Evolutionary conservation across 2,113 vertebrate species (phyloP).

Genomic region (Myrmecophaga tridactyla): DNA sequence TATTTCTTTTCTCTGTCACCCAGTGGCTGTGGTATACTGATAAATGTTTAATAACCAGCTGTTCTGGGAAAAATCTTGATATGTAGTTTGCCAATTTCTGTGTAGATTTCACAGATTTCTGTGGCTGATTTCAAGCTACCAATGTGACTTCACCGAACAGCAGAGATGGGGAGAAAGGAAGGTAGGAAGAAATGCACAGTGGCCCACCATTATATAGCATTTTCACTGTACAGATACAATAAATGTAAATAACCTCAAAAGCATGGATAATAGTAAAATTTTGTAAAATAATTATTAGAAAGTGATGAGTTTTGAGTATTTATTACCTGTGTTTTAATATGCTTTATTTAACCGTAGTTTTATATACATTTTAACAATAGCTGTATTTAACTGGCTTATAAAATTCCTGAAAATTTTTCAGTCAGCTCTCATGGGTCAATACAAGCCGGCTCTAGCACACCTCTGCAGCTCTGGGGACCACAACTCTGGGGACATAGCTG

Average conservation of each 20-base stretch:
- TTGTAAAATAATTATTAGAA: no score
- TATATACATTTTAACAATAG: background rate
- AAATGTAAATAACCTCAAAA: background rate
- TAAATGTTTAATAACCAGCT: background rate
- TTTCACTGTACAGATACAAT: background rate
- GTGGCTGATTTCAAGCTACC: background rate
- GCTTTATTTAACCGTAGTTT: background rate
- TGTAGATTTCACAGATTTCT: background rate
- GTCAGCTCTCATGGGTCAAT: background rate
- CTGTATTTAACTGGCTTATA: background rate
- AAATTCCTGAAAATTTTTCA: background rate
- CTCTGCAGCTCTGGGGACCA: background rate
- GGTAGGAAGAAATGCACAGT: background rate
- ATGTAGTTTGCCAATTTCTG: background rate
- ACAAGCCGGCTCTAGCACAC: background rate
- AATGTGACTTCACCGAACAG: background rate
- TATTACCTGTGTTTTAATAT: constrained; percentile 4
- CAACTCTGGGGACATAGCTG: background rate
- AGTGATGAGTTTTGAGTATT: no score
- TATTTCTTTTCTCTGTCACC: background rate
- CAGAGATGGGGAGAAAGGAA: background rate
- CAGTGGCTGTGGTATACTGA: background rate
- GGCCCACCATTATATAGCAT: background rate
- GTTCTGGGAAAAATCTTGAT: background rate
- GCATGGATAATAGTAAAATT: background rate